These are phyloP conservation scores for Dissostichus mawsoni DNA, from an alignment of 2,113 vertebrate genomes.

Conservation along the genomic window DNA sequence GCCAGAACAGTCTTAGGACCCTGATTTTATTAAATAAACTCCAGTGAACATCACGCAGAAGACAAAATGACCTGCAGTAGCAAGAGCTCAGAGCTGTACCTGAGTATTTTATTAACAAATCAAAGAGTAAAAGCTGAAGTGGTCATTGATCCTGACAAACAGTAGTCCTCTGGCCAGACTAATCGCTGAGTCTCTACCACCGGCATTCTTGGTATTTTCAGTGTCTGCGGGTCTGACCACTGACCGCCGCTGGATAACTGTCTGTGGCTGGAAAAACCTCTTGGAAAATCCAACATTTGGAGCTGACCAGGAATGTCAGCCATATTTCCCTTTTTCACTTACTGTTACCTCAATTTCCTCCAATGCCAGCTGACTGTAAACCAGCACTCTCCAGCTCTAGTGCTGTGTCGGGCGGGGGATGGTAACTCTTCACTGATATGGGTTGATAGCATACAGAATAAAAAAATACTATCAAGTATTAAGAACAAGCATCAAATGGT, in stretches of 20 bases:
- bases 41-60: conserved; percentile 2
- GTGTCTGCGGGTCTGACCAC: conserved; percentile 81
- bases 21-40: conserved; percentile 29
- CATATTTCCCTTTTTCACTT: conserved; percentile 56
- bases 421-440: neutral
- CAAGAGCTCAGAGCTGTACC: conserved; percentile 20
- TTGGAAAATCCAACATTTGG: conserved; percentile 72
- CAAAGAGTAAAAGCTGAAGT: conserved; percentile 8
- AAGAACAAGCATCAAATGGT: neutral
- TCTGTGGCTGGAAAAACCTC: conserved; percentile 81
- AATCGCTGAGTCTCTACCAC: conserved; percentile 68
- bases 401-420: neutral
- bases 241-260: conserved; percentile 77
- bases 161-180: conserved; percentile 60
- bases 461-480: neutral
- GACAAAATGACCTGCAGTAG: conserved; percentile 13
- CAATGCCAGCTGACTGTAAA: conserved; percentile 45
- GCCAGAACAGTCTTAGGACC: conserved; percentile 14
- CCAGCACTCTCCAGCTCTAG: neutral
- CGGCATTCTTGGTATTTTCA: conserved; percentile 76
- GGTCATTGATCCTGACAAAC: conserved; percentile 60
- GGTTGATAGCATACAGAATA: neutral
- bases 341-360: conserved; percentile 50
- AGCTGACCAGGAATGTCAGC: conserved; percentile 65
- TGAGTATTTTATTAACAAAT: neutral